Evolutionary conservation across 92 coral and sea anemone genomes (phyloP), one percentile per base, ranked within the genome.

Genomic region (Phenganax subtilis): DNA sequence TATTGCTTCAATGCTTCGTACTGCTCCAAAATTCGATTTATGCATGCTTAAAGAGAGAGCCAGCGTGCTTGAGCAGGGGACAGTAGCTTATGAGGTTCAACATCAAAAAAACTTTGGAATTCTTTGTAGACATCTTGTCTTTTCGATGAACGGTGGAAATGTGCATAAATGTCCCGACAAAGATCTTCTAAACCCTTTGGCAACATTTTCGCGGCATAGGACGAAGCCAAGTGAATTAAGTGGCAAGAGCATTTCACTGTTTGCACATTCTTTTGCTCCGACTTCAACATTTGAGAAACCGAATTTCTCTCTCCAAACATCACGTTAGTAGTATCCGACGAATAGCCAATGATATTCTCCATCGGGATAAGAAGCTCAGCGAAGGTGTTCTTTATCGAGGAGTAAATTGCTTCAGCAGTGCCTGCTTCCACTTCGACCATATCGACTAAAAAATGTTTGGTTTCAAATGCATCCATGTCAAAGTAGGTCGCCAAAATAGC

Each of bases 11-110:
- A 72, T 84, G 89, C 89, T 75, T 87, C 87, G 76, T 69, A 83
- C 85, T 87, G 80, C 59, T 75, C 2, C 16, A 75, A 55, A 17
- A 75, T 54, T 75, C 80, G 88, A 78, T 88, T 85, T 25, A 84
- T 44, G 80, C 90, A 87, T 84, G 85, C 85, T 84, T 83, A 82
- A 51, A 87, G 86, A 59, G 89, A 87, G 64, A 87, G 78, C 90
- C 87, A 84, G 9, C 87, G 85, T 84, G 87, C 84, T 61, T 86
- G 82, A 77, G 86, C 84, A 71, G 80, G 89, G 55, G 84, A 82
- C 75, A 87, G 72, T 60, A 84, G 74, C 73, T 88, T 88, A 37
- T 81, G 77, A 51, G 88, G 82, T 54, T 84, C 88, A 67, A 84
- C 88, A 75, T 70, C 77, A 75, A 84, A 87, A 71, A 87, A 61